Base-by-base conservation (phyloP, 2,888 invertebrate genomes). In the Polydrusus pterygomalis region DNA sequence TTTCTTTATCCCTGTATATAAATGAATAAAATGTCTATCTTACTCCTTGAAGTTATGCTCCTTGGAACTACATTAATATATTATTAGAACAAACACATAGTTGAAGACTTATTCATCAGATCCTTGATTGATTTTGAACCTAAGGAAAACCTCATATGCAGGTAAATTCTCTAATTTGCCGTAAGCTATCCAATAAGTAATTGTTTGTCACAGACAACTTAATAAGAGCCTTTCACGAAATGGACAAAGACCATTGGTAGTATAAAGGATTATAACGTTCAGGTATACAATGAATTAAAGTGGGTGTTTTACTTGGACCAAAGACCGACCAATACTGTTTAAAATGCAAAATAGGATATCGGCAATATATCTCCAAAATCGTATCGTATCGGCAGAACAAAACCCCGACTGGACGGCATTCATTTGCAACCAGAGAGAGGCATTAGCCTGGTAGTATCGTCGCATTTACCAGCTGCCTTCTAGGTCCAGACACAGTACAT, bases 341-440 rank as follows among this genome's bases (percentile, higher is more conserved):
- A 54, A 67, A 51, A 51, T 67, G 67, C 67, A 60, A 60, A 60
- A 60, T 38, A 60, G 56, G 54, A 43, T 56, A 56, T 56, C 25
- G 56, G 43, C 68, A 54, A 68, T 68, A 68, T 38, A 68, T 65
- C 73, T 67, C 51, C 72, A 73, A 72, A 73, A 70, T 73, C 49
- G 70, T 49, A 60, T 49, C 40, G 70, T 18, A 49, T 62, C 63
- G 49, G 63, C 71, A 30, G 56, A 49, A 64, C 43, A 49, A 71
- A 71, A 71, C 58, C 69, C 10, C 13, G 20, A 25, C 70, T 45
- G 64, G 47, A 34, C 49, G 47, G 64, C 34, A 45, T 64, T 69
- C 60, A 69, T 70, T 62, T 60, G 34, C 47, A 51, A 63, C 43
- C 10, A 67, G 67, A 65, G 65, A 73, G 65, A 73, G 67, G 58